These are phyloP conservation scores for Rhagoletis pomonella DNA, from an alignment of 1,140 invertebrate species.

Conservation along the genomic window DNA sequence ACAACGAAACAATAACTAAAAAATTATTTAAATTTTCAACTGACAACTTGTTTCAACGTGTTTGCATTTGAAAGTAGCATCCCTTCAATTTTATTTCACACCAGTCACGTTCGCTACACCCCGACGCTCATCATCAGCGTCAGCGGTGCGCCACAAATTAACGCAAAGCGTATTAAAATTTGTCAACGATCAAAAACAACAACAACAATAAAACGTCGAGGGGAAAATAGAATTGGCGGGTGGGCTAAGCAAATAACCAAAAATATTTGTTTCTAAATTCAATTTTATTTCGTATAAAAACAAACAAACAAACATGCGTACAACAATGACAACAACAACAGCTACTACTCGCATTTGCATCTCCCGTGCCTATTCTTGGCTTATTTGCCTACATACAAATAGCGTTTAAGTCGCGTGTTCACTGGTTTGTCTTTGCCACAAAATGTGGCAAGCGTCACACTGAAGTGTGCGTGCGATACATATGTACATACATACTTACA, in stretches of 20 bases:
- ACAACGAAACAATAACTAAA: neutral
- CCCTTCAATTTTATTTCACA: neutral
- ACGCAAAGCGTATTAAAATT: conserved; percentile 45
- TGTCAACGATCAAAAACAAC: conserved; percentile 25
- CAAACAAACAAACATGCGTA: conserved; percentile 15
- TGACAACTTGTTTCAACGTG: neutral
- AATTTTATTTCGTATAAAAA: conserved; percentile 41
- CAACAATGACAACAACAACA: conserved; percentile 5
- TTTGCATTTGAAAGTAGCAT: neutral
- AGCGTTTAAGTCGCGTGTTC: conserved; percentile 19
- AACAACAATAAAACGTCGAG: neutral
- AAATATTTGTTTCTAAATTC: conserved; percentile 46
- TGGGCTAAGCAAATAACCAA: conserved; percentile 47
- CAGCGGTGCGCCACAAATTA: conserved; percentile 43
- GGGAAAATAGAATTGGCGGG: neutral
- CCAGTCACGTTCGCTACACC: neutral
- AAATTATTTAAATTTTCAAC: conserved; percentile 1
- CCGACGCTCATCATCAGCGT: neutral
- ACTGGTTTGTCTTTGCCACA: neutral
- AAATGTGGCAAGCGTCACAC: conserved; percentile 33
- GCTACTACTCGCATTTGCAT: too few relatives aligned
- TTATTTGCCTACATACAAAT: conserved; percentile 7
- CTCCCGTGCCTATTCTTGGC: neutral
- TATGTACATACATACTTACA: too few relatives aligned
- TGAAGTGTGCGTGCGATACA: neutral